Evolutionary conservation across 2,113 vertebrate species (phyloP).

Genomic region (Nerophis lumbriciformis): DNA sequence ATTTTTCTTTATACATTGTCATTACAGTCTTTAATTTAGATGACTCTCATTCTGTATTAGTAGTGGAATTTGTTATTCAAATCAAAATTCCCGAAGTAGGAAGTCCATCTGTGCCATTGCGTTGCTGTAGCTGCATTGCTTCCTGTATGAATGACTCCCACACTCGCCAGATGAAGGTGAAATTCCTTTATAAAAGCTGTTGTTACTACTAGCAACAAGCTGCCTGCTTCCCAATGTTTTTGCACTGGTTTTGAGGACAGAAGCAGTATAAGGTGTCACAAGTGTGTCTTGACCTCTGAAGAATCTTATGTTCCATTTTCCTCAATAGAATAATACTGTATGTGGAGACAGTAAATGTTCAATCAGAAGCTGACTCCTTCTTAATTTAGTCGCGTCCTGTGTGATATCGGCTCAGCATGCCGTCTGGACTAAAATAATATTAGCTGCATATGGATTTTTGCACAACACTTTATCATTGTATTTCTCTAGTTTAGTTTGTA

Average conservation of each 20-base stretch:
- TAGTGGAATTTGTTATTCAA: not conserved
- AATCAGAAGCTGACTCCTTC: not conserved
- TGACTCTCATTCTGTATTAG: not conserved
- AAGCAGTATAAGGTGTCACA: slow-evolving; percentile 23
- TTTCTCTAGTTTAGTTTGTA: not conserved
- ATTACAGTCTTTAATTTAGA: not conserved
- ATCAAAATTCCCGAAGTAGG: not conserved
- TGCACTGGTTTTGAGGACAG: slow-evolving; percentile 32
- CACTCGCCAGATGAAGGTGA: slow-evolving; percentile 53
- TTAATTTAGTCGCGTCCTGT: not conserved
- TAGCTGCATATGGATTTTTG: not conserved
- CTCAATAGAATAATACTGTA: too few species aligned
- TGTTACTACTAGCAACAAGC: slow-evolving; percentile 57
- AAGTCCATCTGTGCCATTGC: not conserved
- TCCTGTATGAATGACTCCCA: slow-evolving; percentile 38
- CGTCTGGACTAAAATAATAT: not conserved
- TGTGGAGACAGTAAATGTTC: too few species aligned
- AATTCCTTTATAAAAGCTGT: slow-evolving; percentile 57
- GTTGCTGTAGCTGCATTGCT: slow-evolving; percentile 18
- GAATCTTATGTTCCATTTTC: not conserved
- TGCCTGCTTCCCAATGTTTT: slow-evolving; percentile 44
- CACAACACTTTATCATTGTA: not conserved
- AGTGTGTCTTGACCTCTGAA: too few species aligned
- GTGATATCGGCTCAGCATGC: not conserved
- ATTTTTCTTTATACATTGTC: not conserved